phyloP scores from a whole-genome alignment of 2,888 invertebrate genomes.

The Temnothorax ravouxi region DNA sequence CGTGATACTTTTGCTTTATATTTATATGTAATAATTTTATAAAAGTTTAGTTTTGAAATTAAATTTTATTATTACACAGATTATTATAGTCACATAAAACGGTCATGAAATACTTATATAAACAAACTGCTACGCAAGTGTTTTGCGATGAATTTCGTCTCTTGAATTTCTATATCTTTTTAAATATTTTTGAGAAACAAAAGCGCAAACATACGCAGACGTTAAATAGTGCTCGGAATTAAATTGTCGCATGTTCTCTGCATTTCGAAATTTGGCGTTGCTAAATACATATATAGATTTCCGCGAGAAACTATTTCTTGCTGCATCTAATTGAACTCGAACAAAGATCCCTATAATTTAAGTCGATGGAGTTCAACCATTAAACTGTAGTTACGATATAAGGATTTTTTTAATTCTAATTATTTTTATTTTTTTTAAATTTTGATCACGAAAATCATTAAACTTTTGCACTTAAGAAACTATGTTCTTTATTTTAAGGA shows the following conservation, averaged over 20 bases:
- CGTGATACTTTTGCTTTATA: neutral
- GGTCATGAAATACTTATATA: neutral
- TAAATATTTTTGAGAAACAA: constrained; percentile 5
- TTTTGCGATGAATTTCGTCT: neutral
- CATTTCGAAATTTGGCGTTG: neutral
- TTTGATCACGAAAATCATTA: neutral
- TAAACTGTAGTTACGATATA: neutral
- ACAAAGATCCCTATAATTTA: constrained; percentile 2
- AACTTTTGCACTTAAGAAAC: neutral
- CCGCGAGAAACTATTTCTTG: neutral
- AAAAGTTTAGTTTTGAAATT: neutral
- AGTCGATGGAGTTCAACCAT: constrained; percentile 2
- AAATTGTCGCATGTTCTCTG: neutral
- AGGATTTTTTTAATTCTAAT: neutral
- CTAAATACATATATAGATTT: neutral
- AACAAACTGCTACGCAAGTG: neutral
- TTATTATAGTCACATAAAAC: neutral
- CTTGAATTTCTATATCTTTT: neutral
- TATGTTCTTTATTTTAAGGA: neutral
- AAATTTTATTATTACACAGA: neutral
- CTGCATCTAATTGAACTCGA: constrained; percentile 18
- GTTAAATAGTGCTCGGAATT: neutral
- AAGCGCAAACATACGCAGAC: no score
- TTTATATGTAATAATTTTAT: neutral
- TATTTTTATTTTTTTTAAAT: neutral